These are phyloP conservation scores for Sepioteuthis lessoniana DNA, from an alignment of 2,888 invertebrate genomes.

Conservation along the genomic window DNA sequence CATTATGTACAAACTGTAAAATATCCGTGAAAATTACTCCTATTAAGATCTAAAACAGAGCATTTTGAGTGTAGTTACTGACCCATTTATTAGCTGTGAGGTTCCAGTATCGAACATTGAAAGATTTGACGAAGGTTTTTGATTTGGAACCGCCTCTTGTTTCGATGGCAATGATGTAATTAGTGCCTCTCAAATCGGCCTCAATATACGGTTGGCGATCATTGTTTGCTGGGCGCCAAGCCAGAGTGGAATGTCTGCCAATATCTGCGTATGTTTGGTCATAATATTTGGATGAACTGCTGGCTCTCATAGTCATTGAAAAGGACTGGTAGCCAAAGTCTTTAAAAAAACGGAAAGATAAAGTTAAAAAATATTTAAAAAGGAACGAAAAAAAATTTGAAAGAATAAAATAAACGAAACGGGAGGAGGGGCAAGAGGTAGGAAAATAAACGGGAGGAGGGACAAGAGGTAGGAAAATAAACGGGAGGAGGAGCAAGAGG, in stretches of 20 bases:
- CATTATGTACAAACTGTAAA: no score
- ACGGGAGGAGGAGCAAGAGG: no score
- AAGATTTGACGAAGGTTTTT: conserved; percentile 55
- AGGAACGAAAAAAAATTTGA: background rate
- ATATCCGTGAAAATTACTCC: no score
- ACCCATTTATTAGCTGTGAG: conserved; percentile 53
- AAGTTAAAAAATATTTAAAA: background rate
- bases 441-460: no score
- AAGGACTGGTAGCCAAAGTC: background rate
- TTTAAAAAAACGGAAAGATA: background rate
- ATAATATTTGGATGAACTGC: background rate
- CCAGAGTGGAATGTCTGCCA: conserved; percentile 15
- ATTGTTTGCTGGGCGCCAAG: conserved; percentile 55
- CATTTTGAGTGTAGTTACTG: conserved; percentile 38
- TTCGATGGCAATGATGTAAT: conserved; percentile 57
- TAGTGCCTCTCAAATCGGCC: conserved; percentile 48
- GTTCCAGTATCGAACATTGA: conserved; percentile 54
- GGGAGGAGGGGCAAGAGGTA: no score
- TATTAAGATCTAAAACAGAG: no score
- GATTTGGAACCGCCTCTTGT: conserved; percentile 55
- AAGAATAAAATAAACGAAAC: background rate
- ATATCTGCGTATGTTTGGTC: conserved; percentile 52
- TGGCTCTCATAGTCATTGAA: background rate
- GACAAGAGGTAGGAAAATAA: no score
- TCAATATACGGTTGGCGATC: conserved; percentile 54